These are phyloP conservation scores for Chloroclystis v-ata DNA, from an alignment of 2,888 invertebrate genomes.

Conservation along the genomic window DNA sequence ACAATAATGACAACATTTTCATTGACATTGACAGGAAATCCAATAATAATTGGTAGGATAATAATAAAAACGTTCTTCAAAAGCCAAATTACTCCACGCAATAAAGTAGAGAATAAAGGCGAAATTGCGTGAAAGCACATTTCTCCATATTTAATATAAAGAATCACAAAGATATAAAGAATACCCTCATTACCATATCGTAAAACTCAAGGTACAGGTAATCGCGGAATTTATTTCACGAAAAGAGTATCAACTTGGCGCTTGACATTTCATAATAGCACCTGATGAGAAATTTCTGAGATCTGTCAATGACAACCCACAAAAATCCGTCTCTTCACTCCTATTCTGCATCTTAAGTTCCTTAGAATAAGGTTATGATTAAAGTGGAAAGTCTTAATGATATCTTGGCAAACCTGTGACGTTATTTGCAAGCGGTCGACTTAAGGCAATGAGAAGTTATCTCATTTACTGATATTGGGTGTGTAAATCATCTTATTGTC, in stretches of 20 bases:
- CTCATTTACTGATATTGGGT: background rate
- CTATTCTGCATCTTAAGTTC: constrained; percentile 11
- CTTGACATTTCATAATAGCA: constrained; percentile 39
- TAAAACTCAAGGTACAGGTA: constrained; percentile 25
- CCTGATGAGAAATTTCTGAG: constrained; percentile 45
- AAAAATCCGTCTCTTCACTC: background rate
- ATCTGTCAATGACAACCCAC: constrained; percentile 48
- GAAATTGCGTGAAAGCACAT: too few relatives aligned
- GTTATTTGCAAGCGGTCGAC: constrained; percentile 36
- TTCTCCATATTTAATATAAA: constrained; percentile 2
- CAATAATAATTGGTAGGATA: too few relatives aligned
- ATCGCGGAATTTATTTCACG: constrained; percentile 24
- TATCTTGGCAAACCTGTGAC: constrained; percentile 40
- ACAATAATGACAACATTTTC: too few relatives aligned
- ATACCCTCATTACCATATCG: constrained; percentile 26
- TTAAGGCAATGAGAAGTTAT: constrained; percentile 6
- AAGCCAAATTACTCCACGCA: too few relatives aligned
- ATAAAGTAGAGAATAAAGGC: too few relatives aligned
- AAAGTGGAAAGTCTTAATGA: constrained; percentile 35
- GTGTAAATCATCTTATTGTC: too few relatives aligned
- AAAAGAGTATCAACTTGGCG: constrained; percentile 29
- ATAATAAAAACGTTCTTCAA: too few relatives aligned
- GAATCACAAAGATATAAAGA: constrained; percentile 10
- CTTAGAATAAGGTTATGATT: background rate
- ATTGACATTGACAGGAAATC: too few relatives aligned